Evolutionary conservation across 2,113 vertebrate genomes (phyloP).

Genomic region (Noturus placidus): DNA sequence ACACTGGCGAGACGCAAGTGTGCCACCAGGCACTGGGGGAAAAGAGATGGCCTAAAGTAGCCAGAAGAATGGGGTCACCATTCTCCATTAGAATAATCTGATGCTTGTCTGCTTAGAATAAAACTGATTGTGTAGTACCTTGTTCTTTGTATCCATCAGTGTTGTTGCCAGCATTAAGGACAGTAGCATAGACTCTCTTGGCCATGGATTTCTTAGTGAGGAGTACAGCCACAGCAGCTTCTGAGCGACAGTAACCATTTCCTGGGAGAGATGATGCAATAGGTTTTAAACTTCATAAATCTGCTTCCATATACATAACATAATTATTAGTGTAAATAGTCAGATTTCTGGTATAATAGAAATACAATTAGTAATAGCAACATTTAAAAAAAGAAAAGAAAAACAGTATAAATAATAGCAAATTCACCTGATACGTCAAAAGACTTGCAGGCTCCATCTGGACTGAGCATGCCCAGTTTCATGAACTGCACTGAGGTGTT

Average conservation of each 20-base stretch:
- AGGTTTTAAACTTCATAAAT: neutral
- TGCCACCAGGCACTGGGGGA: constrained; percentile 55
- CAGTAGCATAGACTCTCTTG: constrained; percentile 86
- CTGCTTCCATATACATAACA: neutral
- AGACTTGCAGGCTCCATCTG: constrained; percentile 84
- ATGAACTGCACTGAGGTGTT: constrained; percentile 95
- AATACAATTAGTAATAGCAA: neutral
- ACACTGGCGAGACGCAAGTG: constrained; percentile 30
- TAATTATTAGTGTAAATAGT: neutral
- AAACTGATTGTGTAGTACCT: constrained; percentile 69
- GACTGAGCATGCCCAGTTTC: constrained; percentile 94
- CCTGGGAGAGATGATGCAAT: constrained; percentile 66
- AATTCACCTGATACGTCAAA: constrained; percentile 83
- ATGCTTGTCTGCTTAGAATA: neutral
- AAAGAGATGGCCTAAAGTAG: constrained; percentile 38
- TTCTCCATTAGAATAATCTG: too few species aligned
- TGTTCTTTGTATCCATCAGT: constrained; percentile 95
- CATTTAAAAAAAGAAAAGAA: neutral
- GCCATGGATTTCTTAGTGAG: constrained; percentile 84
- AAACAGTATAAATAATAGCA: neutral
- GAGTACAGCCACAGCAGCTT: constrained; percentile 85
- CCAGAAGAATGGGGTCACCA: neutral
- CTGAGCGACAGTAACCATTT: constrained; percentile 90
- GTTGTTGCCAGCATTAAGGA: constrained; percentile 89
- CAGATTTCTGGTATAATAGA: neutral